Conservation (phyloP, 1,140 invertebrate genomes). For the Yoshiicerus persimilis region DNA sequence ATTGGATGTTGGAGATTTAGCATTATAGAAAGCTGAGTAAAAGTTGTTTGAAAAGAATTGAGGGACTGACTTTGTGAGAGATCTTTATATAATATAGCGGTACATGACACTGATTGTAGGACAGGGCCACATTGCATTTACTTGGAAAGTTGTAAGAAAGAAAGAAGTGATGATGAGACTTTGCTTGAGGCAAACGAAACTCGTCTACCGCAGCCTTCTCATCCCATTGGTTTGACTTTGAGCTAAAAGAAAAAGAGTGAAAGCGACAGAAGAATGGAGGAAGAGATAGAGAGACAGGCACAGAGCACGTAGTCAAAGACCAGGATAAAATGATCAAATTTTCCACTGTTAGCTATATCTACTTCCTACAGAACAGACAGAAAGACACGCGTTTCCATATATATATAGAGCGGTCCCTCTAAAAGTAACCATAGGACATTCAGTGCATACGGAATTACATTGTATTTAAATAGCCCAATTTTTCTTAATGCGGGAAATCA, state of each 20-base stretch:
- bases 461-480: too few relatives aligned
- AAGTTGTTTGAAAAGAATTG: neutral
- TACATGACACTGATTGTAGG: neutral
- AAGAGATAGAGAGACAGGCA: neutral
- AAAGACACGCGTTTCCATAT: neutral
- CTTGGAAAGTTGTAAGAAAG: neutral
- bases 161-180: conserved; percentile 17
- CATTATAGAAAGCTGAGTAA: neutral
- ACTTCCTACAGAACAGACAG: neutral
- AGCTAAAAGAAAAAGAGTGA: neutral
- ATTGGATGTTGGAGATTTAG: neutral
- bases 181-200: neutral
- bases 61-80: neutral
- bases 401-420: too few relatives aligned
- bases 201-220: neutral
- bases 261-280: neutral
- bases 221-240: neutral
- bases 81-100: neutral
- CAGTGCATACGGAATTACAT: too few relatives aligned
- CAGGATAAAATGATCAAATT: conserved; percentile 7
- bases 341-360: neutral
- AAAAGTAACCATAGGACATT: too few relatives aligned
- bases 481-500: too few relatives aligned
- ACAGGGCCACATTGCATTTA: neutral
- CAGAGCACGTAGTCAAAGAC: neutral